Evolutionary conservation across 2,888 invertebrate genomes (phyloP).

Genomic region (Poecilobothrus nobilitatus): DNA sequence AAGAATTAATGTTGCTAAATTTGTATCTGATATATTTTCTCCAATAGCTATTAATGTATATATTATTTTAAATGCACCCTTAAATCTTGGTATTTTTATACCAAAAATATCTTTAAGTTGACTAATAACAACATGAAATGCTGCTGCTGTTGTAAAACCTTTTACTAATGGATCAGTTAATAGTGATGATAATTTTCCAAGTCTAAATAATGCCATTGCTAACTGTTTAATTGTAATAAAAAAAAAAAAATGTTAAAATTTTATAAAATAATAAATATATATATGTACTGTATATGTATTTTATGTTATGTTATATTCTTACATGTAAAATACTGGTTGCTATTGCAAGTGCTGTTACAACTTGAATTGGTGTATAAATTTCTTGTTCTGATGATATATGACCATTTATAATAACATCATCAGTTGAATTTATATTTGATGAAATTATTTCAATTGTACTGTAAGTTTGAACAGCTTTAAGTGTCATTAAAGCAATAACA

Average conservation of each 20-base stretch:
- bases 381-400: conserved; percentile 12
- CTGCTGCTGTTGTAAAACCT: conserved; percentile 66
- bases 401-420: conserved; percentile 13
- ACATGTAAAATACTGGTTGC: conserved; percentile 63
- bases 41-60: conserved; percentile 53
- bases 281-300: background rate
- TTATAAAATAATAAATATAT: no score
- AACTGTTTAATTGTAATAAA: conserved; percentile 43
- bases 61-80: conserved; percentile 53
- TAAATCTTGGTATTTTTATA: conserved; percentile 47
- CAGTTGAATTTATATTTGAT: background rate
- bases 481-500: conserved; percentile 75
- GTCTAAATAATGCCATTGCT: conserved; percentile 53
- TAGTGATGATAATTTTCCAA: conserved; percentile 53
- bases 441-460: conserved; percentile 32
- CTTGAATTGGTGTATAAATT: conserved; percentile 52
- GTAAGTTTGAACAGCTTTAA: conserved; percentile 57
- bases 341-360: conserved; percentile 66
- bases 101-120: conserved; percentile 58
- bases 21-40: conserved; percentile 48
- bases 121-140: conserved; percentile 61
- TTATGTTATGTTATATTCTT: conserved; percentile 26
- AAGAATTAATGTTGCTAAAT: conserved; percentile 54
- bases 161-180: conserved; percentile 59
- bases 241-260: background rate